phyloP scores from a whole-genome alignment of 2,888 invertebrate genomes.

The Vanessa cardui region DNA sequence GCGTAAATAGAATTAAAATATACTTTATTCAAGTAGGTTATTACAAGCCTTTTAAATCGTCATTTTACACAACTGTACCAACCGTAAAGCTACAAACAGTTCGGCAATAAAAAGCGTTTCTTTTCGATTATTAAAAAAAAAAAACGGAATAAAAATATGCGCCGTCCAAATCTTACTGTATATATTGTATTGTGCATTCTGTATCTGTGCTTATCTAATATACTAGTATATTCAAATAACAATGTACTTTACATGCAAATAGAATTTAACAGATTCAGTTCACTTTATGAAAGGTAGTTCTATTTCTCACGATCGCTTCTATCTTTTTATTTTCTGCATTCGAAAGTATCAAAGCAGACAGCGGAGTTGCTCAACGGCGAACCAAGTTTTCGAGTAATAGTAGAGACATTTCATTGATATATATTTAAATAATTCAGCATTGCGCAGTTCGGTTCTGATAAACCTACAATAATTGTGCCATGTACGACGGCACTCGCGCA shows the following conservation, averaged over 20 bases:
- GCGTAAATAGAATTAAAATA: no score
- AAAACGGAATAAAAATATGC: no score
- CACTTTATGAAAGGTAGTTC: conserved; percentile 7
- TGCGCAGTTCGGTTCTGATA: conserved; percentile 34
- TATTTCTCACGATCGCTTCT: conserved; percentile 18
- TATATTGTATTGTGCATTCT: no score
- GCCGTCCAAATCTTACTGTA: no score
- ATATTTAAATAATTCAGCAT: conserved; percentile 42
- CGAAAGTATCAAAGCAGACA: conserved; percentile 20
- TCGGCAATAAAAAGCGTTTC: no score
- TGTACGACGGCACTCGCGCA: conserved; percentile 34
- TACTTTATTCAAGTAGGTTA: no score
- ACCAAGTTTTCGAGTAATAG: conserved; percentile 40
- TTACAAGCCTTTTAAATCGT: no score
- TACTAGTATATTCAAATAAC: not conserved
- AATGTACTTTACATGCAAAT: not conserved
- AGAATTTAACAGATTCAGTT: not conserved
- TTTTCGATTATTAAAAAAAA: no score
- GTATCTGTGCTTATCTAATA: no score
- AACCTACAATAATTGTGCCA: conserved; percentile 40
- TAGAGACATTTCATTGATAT: conserved; percentile 42
- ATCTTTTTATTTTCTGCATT: conserved; percentile 29
- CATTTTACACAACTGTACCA: no score
- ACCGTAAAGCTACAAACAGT: no score
- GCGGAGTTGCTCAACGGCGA: conserved; percentile 35